Evolutionary conservation across 2,797 vertebrate genomes (phyloP), one percentile per base, ranked within the genome.

Genomic region (Sebastes iracundus): DNA sequence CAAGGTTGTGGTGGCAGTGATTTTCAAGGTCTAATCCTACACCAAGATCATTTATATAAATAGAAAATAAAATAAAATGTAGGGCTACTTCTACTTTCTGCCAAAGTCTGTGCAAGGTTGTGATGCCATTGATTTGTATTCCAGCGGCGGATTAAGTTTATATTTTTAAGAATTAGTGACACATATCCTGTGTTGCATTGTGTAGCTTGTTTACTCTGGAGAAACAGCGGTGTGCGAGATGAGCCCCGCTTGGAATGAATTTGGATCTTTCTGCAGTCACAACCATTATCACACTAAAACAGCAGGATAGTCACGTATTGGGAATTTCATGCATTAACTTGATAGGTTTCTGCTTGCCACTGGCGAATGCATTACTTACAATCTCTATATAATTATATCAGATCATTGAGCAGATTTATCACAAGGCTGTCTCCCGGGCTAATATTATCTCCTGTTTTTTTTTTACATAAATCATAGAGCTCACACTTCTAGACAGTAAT

Each of bases 321-420:
- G 38, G 33, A 73, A 71, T 75, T 74, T 65, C 7, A 59, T 65
- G 72, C 68, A 61, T 84, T 73, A 69, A 23, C 69, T 42, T 83
- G 85, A 84, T 66, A 58, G 70, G 62, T 76, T 81, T 82, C 30
- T 63, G 68, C 7, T 76, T 13, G 62, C 81, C 73, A 78, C 71
- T 35, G 60, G 83, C 49, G 72, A 71, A 84, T 58, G 55, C 72
- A 81, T 85, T 72, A 78, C 59, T 81, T 71, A 73, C 6, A 84
- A 33, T 77, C 87, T 82, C 58, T 68, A 55, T 60, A 72, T 75
- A 81, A 88, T 84, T 68, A 75, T 55, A 82, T 81, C 77, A 80
- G 46, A 72, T 75, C 22, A 76, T 9, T 79, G 59, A 83, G 69
- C 52, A 66, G 49, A 63, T 90, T 83, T 42, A 80, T 87, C 80